Evolutionary conservation across 2,113 vertebrate genomes (phyloP), one percentile per base, ranked within the genome.

Genomic region (Gavialis gangeticus): DNA sequence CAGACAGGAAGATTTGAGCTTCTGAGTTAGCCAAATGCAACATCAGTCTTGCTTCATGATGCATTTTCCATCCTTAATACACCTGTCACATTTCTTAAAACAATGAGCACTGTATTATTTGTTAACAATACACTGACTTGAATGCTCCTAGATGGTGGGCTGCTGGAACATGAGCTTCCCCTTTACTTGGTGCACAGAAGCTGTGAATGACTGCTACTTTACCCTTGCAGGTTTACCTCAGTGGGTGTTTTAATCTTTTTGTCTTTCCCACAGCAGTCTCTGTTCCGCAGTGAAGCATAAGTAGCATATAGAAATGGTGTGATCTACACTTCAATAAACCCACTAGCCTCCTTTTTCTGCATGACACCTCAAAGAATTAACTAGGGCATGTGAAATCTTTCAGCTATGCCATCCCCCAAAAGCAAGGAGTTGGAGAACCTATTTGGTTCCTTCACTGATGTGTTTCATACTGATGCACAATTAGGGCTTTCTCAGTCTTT

Each of bases 21-120:
- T 18, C 18, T 0, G 1, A n/a, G 9, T 0, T 16, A 83, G 17
- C 24, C 3, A 2, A n/a, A 73, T 37, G 78, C 54, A 75, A 76
- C 86, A 34, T 3, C 0, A 77, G 63, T 19, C 6, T 3, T 37
- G 1, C 17, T 56, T 58, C 18, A 18, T 15, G 25, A 54, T 66
- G 8, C 7, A 83, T 63, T 84, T 4, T 1, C 80, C 84, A 19
- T 57, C 28, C 46, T 79, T 25, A 58, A 19, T 11, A 88, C 58
- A 37, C 22, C 13, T 7, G 46, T 18, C 14, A 22, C 77, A 17
- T 37, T 14, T 85, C 81, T 34, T 79, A 81, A 1, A 75, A 62
- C 62, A 89, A 0, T 17, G 59, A 57, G 63, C 46, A 46, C 3
- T 46, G 46, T 46, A 46, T 46, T 46, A 46, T 46, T 0, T 5